Base-by-base conservation (phyloP, 2,113 vertebrate genomes). In the Silurus asotus region DNA sequence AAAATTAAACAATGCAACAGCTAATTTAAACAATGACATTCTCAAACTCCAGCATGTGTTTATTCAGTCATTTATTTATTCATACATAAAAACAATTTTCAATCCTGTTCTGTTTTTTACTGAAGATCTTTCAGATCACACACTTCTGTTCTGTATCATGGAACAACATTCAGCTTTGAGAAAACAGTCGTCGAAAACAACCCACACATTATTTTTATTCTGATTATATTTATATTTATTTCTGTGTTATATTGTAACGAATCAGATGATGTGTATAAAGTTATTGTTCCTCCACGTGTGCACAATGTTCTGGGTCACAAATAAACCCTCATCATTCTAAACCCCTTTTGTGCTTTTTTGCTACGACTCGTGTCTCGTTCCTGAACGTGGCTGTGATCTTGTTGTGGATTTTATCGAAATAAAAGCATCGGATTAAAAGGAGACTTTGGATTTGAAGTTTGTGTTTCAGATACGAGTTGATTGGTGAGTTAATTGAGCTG, bases 281-380 rank as follows among this genome's bases (percentile, higher is more conserved):
- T 89, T 93, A 67, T 94, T 93, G 89, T 87, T 92, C 94, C 92
- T 94, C 91, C 92, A 95, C 93, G 94, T 94, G 93, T 93, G 91
- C 93, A 95, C 94, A 93, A 92, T 92, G 90, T 91, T 93, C 90
- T 90, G 85, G 91, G 92, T 28, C 72, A 89, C 88, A 90, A 90
- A 89, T 82, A 91, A 93, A 93, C 87, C 92, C 87, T 74, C 48
- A 51, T 23, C 37, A 9, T 74, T 49, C 45, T 11, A 11, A 9
- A 74, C 5, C 70, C 8, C 6, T 20, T 67, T 72, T 37, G 62
- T 87, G 90, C 70, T 48, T 86, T 67, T 89, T 86, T 90, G 88
- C 89, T 89, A 55, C 53, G 62, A 53, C 61, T 53, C 53, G 23
- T 51, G 62, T 55, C 19, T 84, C 20, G 14, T 76, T 49, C 17